Evolutionary conservation across 1,140 invertebrate species (phyloP), one percentile per base, ranked within the genome.

Genomic region (Drosophila malerkotliana): DNA sequence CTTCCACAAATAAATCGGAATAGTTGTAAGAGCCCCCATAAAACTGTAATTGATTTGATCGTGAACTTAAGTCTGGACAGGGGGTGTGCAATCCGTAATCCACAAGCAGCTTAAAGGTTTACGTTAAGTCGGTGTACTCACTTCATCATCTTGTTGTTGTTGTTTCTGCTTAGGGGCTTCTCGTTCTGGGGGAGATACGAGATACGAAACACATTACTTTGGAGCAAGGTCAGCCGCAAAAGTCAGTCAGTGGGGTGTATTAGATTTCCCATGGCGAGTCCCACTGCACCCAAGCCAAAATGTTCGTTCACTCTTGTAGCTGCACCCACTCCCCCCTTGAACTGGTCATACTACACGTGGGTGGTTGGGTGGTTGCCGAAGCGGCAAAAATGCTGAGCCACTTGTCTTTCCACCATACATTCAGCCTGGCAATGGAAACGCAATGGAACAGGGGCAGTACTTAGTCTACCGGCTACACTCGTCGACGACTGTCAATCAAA

Each of bases 321-420:
- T 24, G 30, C 18, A 32, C 14, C 28, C 32, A 44, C 34, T 52
- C 3, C 45, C 54, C 24, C 21, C 62, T 15, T 41, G 45, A 14
- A 24, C n/a, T 4, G 14, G 10, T 15, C 37, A 30, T 14, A 12
- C 48, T 45, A 47, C 47, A 45, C 24, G 52, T 57, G 18, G 24
- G 9, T 56, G 48, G 49, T n/a, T 66, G 59, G 54, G 21, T 51
- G 34, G 41, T 15, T 37, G 61, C 14, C 74, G 82, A 87, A 87
- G 82, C 82, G 79, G 79, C 72, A 87, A 88, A 87, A 87, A 88
- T 87, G 82, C 83, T 81, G 49, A 64, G 71, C 37, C 47, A 82
- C 59, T 77, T 74, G 72, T 77, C 57, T 81, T 61, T 55, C 28
- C 30, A 34, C 51, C 49, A 8, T 68, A 15, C 44, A 21, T 12